phyloP scores from a whole-genome alignment of 2,113 vertebrate genomes.

The Cebus imitator region DNA sequence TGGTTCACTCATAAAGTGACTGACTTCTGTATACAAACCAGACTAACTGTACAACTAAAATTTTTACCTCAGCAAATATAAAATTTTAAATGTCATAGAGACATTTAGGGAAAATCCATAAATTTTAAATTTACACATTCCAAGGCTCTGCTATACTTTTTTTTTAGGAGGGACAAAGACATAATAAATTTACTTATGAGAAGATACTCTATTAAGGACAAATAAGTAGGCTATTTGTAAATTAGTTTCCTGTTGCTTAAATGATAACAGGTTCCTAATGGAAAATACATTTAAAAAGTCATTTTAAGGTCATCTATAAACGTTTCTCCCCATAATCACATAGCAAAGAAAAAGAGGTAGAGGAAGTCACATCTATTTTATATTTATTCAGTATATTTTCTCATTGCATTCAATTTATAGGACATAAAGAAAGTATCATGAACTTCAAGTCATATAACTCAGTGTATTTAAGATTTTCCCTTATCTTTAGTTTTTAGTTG shows the following conservation, averaged over 20 bases:
- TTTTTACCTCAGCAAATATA: not conserved
- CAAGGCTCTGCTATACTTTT: not conserved
- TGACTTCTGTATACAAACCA: not conserved
- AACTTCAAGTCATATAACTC: not conserved
- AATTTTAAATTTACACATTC: not conserved
- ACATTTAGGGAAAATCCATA: not conserved
- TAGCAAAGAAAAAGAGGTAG: not conserved
- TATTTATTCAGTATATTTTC: not conserved
- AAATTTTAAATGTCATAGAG: not conserved
- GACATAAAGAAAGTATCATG: not conserved
- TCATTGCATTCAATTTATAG: not conserved
- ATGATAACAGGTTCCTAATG: not conserved
- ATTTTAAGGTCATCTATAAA: not conserved
- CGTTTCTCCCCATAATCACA: not conserved
- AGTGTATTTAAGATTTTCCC: not conserved
- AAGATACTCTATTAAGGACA: not conserved
- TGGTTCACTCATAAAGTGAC: not conserved
- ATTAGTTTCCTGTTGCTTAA: not conserved
- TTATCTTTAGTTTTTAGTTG: not conserved
- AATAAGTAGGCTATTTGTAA: not conserved
- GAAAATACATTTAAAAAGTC: conserved; percentile 28
- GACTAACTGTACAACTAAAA: not conserved
- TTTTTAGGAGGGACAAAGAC: not conserved
- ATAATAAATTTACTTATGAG: not conserved
- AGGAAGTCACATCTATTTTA: not conserved